A percentile compares a stretch with the other conserved stretches of the same genome.
Conservation (phyloP, 2,113 vertebrate species). For the Heteronetta atricapilla region DNA sequence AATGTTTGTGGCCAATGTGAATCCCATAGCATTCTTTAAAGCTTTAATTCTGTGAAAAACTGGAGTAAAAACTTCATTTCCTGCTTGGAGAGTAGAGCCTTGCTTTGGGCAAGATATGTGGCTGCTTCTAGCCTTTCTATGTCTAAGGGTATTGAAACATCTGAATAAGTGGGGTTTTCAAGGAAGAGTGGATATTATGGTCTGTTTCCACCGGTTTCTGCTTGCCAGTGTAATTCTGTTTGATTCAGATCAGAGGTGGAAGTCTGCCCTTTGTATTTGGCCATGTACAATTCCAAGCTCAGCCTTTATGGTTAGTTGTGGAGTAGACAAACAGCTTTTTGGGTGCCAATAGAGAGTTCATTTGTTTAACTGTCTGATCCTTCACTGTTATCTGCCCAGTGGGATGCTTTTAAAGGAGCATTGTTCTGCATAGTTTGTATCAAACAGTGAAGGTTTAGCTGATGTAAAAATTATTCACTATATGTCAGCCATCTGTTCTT, state of each 20-base stretch:
- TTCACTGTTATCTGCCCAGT: neutral
- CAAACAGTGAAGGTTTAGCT: conserved; percentile 43
- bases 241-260: neutral
- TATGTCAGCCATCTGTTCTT: conserved; percentile 64
- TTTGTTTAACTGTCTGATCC: neutral
- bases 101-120: neutral
- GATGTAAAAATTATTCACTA: conserved; percentile 57
- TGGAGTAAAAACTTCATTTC: neutral
- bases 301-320: neutral
- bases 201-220: neutral
- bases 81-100: neutral
- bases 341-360: neutral
- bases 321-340: neutral
- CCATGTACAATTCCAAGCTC: neutral
- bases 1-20: neutral
- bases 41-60: neutral
- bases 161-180: neutral
- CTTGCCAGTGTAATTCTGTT: neutral
- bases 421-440: neutral
- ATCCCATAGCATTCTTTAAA: neutral
- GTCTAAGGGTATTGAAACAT: neutral
- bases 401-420: conserved; percentile 16
- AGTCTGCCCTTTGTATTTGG: neutral
- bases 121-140: neutral
- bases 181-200: accelerated